These are phyloP conservation scores for Chaetura pelagica DNA, from an alignment of 2,113 vertebrate genomes.

Conservation along the genomic window DNA sequence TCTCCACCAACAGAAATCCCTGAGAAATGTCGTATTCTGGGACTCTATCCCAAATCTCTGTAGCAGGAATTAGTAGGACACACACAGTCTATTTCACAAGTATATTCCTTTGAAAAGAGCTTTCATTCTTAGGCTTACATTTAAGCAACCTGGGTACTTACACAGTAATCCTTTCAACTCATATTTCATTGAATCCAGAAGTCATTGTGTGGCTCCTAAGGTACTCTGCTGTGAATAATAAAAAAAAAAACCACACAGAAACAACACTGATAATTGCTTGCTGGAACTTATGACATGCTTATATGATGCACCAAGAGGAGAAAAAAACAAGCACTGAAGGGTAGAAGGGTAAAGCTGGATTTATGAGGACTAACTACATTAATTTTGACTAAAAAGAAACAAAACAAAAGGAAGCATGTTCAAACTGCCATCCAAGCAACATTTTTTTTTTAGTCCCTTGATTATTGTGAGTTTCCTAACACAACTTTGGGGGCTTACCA, in stretches of 20 bases:
- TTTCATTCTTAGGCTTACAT: constrained; percentile 21
- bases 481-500: background rate
- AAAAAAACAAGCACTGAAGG: constrained; percentile 46
- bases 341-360: constrained; percentile 5
- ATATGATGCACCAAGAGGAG: background rate
- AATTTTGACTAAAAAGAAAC: constrained; percentile 12
- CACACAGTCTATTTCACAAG: background rate
- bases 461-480: background rate
- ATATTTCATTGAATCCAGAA: constrained; percentile 47
- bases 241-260: background rate
- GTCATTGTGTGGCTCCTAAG: constrained; percentile 3
- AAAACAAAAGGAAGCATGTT: background rate
- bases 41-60: constrained; percentile 16
- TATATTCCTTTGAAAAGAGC: constrained; percentile 27
- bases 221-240: constrained; percentile 33
- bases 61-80: constrained; percentile 16
- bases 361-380: constrained; percentile 42
- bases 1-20: constrained; percentile 32
- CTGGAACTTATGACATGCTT: constrained; percentile 39
- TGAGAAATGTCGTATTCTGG: background rate
- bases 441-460: constrained; percentile 22
- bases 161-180: constrained; percentile 44
- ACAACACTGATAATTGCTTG: constrained; percentile 29
- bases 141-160: constrained; percentile 12
- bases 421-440: constrained; percentile 42